These are phyloP conservation scores for Palythoa caribaeorum DNA, from an alignment of 92 coral and sea anemone genomes.

Conservation along the genomic window DNA sequence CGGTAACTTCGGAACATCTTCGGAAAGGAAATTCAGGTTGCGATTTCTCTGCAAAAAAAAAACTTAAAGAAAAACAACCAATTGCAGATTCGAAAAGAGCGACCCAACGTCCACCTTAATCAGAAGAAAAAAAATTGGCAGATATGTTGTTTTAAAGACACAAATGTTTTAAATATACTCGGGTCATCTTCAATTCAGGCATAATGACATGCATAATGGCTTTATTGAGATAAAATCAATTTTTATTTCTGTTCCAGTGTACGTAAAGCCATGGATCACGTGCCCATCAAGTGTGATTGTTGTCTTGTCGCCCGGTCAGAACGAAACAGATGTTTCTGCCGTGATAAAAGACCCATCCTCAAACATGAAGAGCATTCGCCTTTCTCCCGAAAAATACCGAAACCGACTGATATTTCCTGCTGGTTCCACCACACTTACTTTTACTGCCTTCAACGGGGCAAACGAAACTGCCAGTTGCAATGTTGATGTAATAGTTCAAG, in stretches of 20 bases:
- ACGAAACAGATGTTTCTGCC: constrained; percentile 17
- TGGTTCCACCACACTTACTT: constrained; percentile 9
- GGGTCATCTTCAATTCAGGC: too few relatives aligned
- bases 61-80: too few relatives aligned
- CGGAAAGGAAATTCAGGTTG: too few relatives aligned
- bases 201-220: too few relatives aligned
- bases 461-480: constrained; percentile 17
- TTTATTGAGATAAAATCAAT: neutral
- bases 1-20: too few relatives aligned
- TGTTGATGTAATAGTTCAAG: constrained; percentile 32
- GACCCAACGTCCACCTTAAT: too few relatives aligned
- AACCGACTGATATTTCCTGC: constrained; percentile 30
- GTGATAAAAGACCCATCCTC: constrained; percentile 5
- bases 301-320: constrained; percentile 13
- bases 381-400: constrained; percentile 27
- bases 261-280: constrained; percentile 44
- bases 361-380: constrained; percentile 14
- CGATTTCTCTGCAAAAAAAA: too few relatives aligned
- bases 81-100: too few relatives aligned
- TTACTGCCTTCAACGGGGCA: constrained; percentile 25
- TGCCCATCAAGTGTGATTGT: constrained; percentile 33
- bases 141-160: too few relatives aligned
- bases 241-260: neutral
- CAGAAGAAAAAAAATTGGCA: too few relatives aligned
- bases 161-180: too few relatives aligned